Percentiles rank a stretch among this genome's conserved stretches.
Evolutionary conservation across 2,888 invertebrate species (phyloP).

Genomic region (Lamellibrachia columna): DNA sequence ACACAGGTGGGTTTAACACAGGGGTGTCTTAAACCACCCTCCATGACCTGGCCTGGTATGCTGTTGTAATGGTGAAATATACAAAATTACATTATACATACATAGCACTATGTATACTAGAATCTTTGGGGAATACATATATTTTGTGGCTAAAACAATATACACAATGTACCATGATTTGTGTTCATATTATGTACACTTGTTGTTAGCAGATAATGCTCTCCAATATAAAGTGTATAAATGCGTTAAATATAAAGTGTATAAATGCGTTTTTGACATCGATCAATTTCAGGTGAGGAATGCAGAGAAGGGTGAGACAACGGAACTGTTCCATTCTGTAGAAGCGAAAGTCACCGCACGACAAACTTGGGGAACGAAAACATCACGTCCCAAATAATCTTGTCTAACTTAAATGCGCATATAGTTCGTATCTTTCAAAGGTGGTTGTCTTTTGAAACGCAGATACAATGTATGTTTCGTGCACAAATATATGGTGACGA

Average conservation of each 20-base stretch:
- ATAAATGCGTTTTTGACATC: neutral
- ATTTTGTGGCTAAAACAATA: neutral
- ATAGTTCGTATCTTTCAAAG: too few species aligned
- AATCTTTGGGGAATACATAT: too few species aligned
- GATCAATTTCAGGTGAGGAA: neutral
- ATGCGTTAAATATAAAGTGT: neutral
- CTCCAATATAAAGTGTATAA: neutral
- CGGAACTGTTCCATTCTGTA: neutral
- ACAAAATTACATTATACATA: neutral
- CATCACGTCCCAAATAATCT: neutral
- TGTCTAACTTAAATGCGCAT: neutral
- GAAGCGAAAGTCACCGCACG: neutral
- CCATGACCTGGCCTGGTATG: neutral
- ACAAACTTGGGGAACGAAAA: neutral
- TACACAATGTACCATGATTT: neutral
- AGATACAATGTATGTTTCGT: neutral
- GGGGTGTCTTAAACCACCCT: too few species aligned
- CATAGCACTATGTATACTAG: too few species aligned
- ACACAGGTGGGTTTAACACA: too few species aligned
- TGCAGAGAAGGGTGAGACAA: neutral
- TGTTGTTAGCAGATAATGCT: neutral
- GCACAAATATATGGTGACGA: neutral
- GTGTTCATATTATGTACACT: neutral
- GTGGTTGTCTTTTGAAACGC: neutral
- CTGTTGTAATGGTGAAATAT: neutral